Evolutionary conservation across 2,113 vertebrate species (phyloP), one percentile per base, ranked within the genome.

Genomic region (Megaceryle torquata): DNA sequence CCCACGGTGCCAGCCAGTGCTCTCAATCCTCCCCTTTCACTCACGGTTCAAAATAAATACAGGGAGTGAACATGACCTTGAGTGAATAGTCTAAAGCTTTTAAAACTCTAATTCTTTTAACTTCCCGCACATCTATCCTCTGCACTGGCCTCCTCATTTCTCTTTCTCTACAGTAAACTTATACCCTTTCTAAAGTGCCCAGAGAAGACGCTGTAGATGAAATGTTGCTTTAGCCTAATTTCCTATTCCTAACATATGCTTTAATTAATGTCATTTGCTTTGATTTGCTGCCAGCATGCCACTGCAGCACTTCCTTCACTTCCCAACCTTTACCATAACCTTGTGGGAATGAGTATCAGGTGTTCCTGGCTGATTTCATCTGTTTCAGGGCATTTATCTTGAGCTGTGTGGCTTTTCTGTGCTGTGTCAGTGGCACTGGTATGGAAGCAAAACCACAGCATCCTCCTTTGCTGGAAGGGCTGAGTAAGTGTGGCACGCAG

Each of bases 231-330:
- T 95, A 96, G 95, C 79, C 59, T 91, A 72, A 96, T 96, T 96
- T 96, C 92, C 96, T 94, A 94, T 91, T 92, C 86, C 91, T 93
- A 94, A 94, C 89, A 89, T 92, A 46, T 57, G 92, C 93, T 91
- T 95, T 97, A 96, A 97, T 97, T 94, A 95, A 90, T 91, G 92
- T 97, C 91, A 94, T 79, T 94, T 54, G 83, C 89, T 97, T 93
- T 96, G 95, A 97, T 96, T 96, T 72, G 89, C 95, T 96, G 97
- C 96, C 96, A 97, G 87, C 88, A 48, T 96, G 94, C 83, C 96
- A 96, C 61, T 16, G 54, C 64, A 0, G 87, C 89, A 95, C 92
- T 95, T 97, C 91, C 93, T 97, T 91, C 41, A 1, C 85, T 97
- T 93, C 8, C 37, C 94, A 94, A 80, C 76, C 95, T 83, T 70